phyloP scores from a whole-genome alignment of 1,140 invertebrate genomes.

The Pararge aegeria region DNA sequence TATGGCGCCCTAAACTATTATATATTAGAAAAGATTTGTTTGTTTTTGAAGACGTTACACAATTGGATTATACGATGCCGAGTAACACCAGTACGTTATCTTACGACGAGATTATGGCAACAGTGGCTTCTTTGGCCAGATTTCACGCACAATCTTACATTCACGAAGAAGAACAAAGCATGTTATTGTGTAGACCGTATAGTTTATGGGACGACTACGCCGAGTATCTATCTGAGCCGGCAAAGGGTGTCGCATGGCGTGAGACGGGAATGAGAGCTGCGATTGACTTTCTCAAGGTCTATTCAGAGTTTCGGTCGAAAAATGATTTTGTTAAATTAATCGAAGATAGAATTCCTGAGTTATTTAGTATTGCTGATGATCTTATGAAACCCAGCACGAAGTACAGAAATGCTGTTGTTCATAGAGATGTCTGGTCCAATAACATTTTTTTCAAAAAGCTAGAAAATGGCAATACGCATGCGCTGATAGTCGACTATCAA shows the following conservation, averaged over 20 bases:
- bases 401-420: constrained; percentile 80
- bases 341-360: constrained; percentile 44
- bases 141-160: constrained; percentile 80
- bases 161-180: constrained; percentile 72
- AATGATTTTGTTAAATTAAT: constrained; percentile 39
- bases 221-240: constrained; percentile 68
- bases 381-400: constrained; percentile 70
- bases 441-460: constrained; percentile 83
- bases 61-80: constrained; percentile 55
- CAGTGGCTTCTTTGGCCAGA: constrained; percentile 76
- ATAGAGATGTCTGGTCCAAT: constrained; percentile 83
- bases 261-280: constrained; percentile 65
- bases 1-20: constrained; percentile 52
- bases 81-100: constrained; percentile 47
- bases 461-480: constrained; percentile 47
- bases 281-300: constrained; percentile 69
- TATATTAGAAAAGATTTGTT: constrained; percentile 53
- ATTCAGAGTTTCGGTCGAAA: constrained; percentile 51
- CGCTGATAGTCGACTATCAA: constrained; percentile 83
- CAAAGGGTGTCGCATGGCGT: constrained; percentile 60
- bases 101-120: constrained; percentile 75
- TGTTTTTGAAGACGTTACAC: constrained; percentile 60
- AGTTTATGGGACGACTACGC: constrained; percentile 76
- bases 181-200: constrained; percentile 63
- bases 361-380: constrained; percentile 66